Percentiles rank a stretch among this genome's conserved stretches.
These are phyloP conservation scores for Agrypnus murinus DNA, from an alignment of 2,888 invertebrate genomes.

Conservation along the genomic window DNA sequence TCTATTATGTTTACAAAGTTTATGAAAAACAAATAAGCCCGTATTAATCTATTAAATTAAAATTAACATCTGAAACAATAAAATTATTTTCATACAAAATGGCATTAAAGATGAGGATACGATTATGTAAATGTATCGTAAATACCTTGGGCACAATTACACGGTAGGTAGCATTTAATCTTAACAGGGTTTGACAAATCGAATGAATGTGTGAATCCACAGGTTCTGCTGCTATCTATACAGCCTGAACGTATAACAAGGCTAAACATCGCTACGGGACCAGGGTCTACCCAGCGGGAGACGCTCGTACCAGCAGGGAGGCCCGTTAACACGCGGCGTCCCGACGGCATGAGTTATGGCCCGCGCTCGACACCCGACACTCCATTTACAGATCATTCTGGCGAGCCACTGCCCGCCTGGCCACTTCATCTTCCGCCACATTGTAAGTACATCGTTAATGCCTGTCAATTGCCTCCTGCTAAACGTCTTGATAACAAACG, in stretches of 20 bases:
- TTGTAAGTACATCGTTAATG: slow-evolving; percentile 65
- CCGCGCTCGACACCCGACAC: slow-evolving; percentile 72
- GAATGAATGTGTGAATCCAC: slow-evolving; percentile 59
- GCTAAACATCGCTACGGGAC: slow-evolving; percentile 65
- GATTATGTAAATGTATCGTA: not conserved
- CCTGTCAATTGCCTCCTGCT: slow-evolving; percentile 66
- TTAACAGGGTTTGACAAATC: slow-evolving; percentile 52
- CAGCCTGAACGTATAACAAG: slow-evolving; percentile 58
- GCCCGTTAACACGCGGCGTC: slow-evolving; percentile 66
- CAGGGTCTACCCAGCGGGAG: slow-evolving; percentile 66
- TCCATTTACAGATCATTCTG: slow-evolving; percentile 77
- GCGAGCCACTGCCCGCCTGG: slow-evolving; percentile 65
- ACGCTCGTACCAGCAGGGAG: slow-evolving; percentile 64
- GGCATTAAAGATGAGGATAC: not conserved
- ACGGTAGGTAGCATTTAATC: slow-evolving; percentile 45
- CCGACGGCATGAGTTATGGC: slow-evolving; percentile 73
- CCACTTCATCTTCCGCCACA: slow-evolving; percentile 64
- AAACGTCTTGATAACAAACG: slow-evolving; percentile 69
- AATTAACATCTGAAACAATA: too few species aligned
- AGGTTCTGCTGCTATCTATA: slow-evolving; percentile 55
- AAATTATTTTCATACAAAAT: too few species aligned
- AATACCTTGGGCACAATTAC: slow-evolving; percentile 45
- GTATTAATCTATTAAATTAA: too few species aligned
- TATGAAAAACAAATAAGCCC: too few species aligned
- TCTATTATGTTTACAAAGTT: too few species aligned